Conservation (phyloP, 1,140 invertebrate species). For the Trissolcus basalis region DNA sequence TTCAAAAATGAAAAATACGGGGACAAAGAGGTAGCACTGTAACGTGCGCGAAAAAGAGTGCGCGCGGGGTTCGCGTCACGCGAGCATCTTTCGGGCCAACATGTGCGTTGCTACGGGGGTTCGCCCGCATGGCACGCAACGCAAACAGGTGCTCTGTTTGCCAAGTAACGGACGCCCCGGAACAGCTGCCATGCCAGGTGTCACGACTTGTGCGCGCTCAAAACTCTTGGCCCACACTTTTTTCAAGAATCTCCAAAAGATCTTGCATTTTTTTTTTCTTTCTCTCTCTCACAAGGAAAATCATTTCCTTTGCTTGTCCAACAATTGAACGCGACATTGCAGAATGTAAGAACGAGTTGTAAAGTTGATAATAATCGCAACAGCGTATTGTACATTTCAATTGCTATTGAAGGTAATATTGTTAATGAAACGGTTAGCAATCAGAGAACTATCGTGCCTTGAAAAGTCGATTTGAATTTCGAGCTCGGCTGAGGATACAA, state of each 20-base stretch:
- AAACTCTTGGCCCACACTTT: conserved; percentile 33
- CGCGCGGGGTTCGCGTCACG: conserved; percentile 38
- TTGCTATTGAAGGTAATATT: no score
- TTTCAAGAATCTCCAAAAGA: conserved; percentile 37
- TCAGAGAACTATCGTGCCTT: no score
- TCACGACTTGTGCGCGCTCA: conserved; percentile 47
- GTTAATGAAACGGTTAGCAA: no score
- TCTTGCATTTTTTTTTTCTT: conserved; percentile 27
- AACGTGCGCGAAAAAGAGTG: conserved; percentile 20
- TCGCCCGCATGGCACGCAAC: conserved; percentile 67
- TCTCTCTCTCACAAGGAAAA: conserved; percentile 11
- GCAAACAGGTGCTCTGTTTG: conserved; percentile 71
- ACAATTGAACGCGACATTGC: no score
- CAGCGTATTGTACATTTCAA: no score
- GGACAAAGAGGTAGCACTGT: neutral
- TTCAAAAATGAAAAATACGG: neutral
- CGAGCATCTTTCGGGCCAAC: conserved; percentile 48
- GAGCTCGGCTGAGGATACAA: neutral
- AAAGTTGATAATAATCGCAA: no score
- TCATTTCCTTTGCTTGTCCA: no score
- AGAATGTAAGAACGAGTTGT: no score
- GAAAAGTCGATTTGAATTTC: no score
- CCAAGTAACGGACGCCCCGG: conserved; percentile 70
- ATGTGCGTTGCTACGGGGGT: conserved; percentile 63
- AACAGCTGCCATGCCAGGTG: conserved; percentile 74